Evolutionary conservation across 1,140 invertebrate species (phyloP).

Genomic region (Papilio polyxenes): DNA sequence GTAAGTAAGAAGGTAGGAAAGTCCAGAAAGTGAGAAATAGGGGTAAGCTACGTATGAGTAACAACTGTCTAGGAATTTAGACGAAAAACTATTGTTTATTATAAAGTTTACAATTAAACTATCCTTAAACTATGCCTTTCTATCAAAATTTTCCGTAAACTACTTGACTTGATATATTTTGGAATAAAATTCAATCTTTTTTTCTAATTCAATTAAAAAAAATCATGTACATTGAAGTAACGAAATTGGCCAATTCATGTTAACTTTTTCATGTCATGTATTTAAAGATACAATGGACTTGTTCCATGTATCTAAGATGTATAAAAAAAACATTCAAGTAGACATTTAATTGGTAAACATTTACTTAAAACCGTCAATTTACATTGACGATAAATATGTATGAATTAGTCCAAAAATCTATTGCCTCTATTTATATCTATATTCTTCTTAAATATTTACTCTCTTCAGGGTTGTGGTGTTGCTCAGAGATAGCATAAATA

Average conservation of each 20-base stretch:
- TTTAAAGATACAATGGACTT: background rate
- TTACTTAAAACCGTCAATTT: background rate
- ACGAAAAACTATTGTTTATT: conserved; percentile 38
- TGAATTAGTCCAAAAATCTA: conserved; percentile 6
- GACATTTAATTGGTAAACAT: background rate
- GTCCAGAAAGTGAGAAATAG: conserved; percentile 72
- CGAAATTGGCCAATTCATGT: background rate
- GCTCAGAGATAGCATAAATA: conserved; percentile 59
- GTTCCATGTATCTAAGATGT: background rate
- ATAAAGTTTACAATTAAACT: conserved; percentile 27
- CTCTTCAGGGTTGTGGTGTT: conserved; percentile 68
- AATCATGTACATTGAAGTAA: background rate
- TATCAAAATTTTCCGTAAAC: background rate
- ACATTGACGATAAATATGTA: conserved; percentile 24
- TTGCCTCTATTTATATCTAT: conserved; percentile 23
- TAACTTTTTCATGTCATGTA: background rate
- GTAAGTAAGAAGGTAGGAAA: conserved; percentile 54
- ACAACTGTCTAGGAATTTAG: background rate
- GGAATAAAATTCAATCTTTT: background rate
- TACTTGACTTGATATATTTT: background rate
- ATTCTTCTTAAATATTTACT: conserved; percentile 41
- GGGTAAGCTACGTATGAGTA: conserved; percentile 45
- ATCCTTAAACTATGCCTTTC: conserved; percentile 12
- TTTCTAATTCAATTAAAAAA: background rate
- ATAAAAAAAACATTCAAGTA: background rate